Evolutionary conservation across 1,140 invertebrate species (phyloP), one percentile per base, ranked within the genome.

Genomic region (Leptinotarsa undecemlineata): DNA sequence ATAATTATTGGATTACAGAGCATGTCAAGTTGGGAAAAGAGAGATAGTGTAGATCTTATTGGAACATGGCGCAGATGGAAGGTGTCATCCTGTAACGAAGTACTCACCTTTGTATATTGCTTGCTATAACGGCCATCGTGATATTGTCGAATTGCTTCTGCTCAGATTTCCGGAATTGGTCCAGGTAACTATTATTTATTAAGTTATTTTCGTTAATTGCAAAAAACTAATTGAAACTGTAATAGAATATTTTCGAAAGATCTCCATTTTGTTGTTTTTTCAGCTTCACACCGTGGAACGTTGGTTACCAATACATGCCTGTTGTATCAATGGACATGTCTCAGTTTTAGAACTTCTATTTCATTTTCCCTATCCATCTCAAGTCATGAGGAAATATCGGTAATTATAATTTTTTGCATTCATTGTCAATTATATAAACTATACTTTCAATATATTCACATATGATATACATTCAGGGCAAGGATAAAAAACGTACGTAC

Each of bases 71-170:
- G 95, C 95, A 1, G 95, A 97, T 86, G 94, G 93, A 13, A 88
- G 94, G 51, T 91, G 91, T 48, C 95, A 98, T 87, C 91, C 94
- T 8, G 92, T 95, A 8, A 97, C 96, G 1, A 93, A 94, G 81
- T 96, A 98, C 84, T 95, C 95, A 6, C 95, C 97, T 1, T 86
- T 99, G 1, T 98, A 99, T 84, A 93, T 96, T 68, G 94, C 96
- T 8, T 94, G 94, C 81, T 94, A 95, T 82, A 93, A 94, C 84
- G 95, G 95, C 1, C 91, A 93, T 84, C 86, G 89, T 74, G 92
- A 95, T 66, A 94, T 98, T 72, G 92, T 94, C 0, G 90, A 93
- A 78, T 84, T 96, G 64, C 85, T 99, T 66, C 86, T 98, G 13
- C 89, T 87, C 3, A 85, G 89, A 51, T 92, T 92, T 82, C 91